Evolutionary conservation across 2,888 invertebrate species (phyloP).

Genomic region (Gnatocerus cornutus): DNA sequence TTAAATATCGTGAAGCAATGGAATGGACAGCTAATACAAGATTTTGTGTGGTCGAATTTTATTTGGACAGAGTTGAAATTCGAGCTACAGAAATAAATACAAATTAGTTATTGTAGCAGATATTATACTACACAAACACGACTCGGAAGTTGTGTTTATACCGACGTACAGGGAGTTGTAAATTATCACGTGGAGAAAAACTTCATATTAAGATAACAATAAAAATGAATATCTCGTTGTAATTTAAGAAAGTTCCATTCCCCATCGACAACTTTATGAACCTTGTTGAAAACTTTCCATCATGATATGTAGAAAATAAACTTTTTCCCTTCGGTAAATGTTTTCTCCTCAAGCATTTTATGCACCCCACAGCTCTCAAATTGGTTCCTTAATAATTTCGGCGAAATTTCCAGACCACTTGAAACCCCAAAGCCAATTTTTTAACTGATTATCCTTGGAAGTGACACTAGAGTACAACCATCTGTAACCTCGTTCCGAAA

Average conservation of each 20-base stretch:
- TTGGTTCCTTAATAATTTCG: too few relatives aligned
- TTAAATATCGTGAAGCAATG: too few relatives aligned
- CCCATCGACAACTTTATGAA: conserved; percentile 18
- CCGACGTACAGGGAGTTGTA: too few relatives aligned
- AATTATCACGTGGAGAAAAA: too few relatives aligned
- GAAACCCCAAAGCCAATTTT: too few relatives aligned
- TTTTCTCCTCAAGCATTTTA: too few relatives aligned
- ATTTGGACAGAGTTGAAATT: not conserved
- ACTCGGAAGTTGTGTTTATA: not conserved
- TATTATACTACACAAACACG: not conserved
- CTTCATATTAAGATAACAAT: too few relatives aligned
- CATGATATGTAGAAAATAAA: conserved; percentile 31
- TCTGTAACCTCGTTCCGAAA: conserved; percentile 1
- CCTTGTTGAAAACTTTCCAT: conserved; percentile 19
- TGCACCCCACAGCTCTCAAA: too few relatives aligned
- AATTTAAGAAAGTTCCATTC: conserved; percentile 23
- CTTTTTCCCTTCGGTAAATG: conserved; percentile 15
- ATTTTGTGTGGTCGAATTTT: not conserved
- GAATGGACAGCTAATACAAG: too few relatives aligned
- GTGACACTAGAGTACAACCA: not conserved
- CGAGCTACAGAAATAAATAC: not conserved
- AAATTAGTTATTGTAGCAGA: not conserved
- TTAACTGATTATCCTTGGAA: too few relatives aligned
- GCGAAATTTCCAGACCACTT: too few relatives aligned
- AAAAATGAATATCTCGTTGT: not conserved